Evolutionary conservation across 2,113 vertebrate genomes (phyloP).

Genomic region (Cinclus cinclus): DNA sequence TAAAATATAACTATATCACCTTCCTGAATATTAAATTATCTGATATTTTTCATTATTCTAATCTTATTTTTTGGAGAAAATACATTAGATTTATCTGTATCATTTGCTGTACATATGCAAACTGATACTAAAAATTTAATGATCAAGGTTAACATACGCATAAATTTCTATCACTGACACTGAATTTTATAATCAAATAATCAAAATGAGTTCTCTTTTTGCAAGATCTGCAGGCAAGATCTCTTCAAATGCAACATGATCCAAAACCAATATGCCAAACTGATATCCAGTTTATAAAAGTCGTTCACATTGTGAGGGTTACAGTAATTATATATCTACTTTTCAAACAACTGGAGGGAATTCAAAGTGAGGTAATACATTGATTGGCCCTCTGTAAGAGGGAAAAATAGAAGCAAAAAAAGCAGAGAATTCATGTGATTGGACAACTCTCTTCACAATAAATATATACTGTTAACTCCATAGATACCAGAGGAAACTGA

Average conservation of each 20-base stretch:
- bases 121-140: neutral
- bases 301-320: neutral
- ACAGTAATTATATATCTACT: neutral
- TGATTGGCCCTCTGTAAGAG: neutral
- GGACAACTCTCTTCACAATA: neutral
- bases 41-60: neutral
- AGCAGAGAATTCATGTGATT: neutral
- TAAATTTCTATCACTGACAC: neutral
- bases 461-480: neutral
- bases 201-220: neutral
- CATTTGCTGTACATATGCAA: neutral
- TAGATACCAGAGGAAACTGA: neutral
- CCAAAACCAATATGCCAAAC: neutral
- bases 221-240: neutral
- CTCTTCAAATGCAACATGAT: neutral
- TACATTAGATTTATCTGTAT: neutral
- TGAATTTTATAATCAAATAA: neutral
- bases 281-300: neutral
- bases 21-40: neutral
- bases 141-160: neutral
- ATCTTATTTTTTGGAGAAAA: neutral
- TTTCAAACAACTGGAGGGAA: neutral
- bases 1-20: neutral
- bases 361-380: neutral
- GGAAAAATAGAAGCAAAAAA: neutral